Evolutionary conservation across 2,888 invertebrate species (phyloP), one percentile per base, ranked within the genome.

Genomic region (Andrena minutula): DNA sequence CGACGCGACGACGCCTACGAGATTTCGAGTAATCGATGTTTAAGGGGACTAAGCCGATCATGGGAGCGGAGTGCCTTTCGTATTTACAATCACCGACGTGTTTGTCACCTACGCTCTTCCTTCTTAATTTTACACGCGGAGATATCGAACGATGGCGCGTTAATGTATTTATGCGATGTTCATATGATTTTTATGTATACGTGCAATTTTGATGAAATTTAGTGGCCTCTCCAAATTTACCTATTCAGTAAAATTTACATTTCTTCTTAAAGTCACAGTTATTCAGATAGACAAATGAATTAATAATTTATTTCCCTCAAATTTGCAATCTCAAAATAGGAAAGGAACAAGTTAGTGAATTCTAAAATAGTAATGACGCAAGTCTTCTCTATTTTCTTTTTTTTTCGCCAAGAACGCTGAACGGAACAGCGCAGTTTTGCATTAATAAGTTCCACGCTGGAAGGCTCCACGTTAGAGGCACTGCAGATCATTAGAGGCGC

Each of bases 71-170:
- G 51, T 79, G 58, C 83, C 49, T 66, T 78, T 68, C 75, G 76
- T 64, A 78, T 74, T 79, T 74, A 74, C 81, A 87, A 87, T 86
- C 83, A 82, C 72, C 74, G 60, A 51, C 72, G 69, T 83, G 83
- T 82, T 75, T 75, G 72, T 78, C 75, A 73, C 83, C 83, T 78
- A 83, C 82, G 83, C 83, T 83, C 66, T 75, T 82, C 81, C 60
- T 65, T 75, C 75, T 72, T 82, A 80, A 81, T 73, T 72, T 73
- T n/a, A 16, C 28, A 32, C 28, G 2, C n/a, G 32, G 41, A 41
- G 66, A 68, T 60, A n/a, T 2, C 32, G 20, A 23, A 6, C 35
- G 35, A 53, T 41, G 66, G 35, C 51, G 58, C 49, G 68, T 65
- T 53, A 63, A 79, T 65, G 26, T 30, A 70, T 30, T 61, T 35